Evolutionary conservation across 1,140 invertebrate species (phyloP), one percentile per base, ranked within the genome.

Genomic region (Agrypnia vestita): DNA sequence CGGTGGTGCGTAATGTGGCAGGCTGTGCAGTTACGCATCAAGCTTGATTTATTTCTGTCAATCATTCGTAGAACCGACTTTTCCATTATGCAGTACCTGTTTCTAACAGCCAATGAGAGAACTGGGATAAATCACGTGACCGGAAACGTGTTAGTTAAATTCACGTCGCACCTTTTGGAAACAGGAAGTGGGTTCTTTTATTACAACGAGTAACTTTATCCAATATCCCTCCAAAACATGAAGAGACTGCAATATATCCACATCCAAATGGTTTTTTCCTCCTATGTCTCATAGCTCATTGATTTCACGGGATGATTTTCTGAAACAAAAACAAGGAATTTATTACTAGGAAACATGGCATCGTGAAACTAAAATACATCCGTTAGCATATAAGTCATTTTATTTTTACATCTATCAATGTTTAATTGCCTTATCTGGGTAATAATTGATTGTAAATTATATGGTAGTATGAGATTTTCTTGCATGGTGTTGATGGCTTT

Each of bases 91-190:
- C 15, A 35, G 9, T 8, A 62, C 59, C 3, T 11, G 6, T 15
- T 59, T 19, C n/a, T 71, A 49, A 6, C 8, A 19, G 67, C 15
- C 64, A 47, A 47, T 19, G 17, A 1, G n/a, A 47, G 13, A 0
- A 0, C 8, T 4, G 13, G n/a, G 4, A 71, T 71, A 71, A 71
- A 71, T 71, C 15, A 71, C 44, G 62, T 43, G 10, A 51, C 19
- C 21, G 67, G 44, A 49, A 44, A 71, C 67, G 67, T 71, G 67
- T 49, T 44, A 71, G 49, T 71, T 71, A 64, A 71, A 71, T 71
- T 51, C 44, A 3, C 15, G 35, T 47, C 15, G 4, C 11, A 62
- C 59, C 19, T 62, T 71, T 25, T 35, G n/a, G 47, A 8, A 51
- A 17, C 67, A 25, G 44, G 49, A 49, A 3, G 44, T 7, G 1